Conservation (phyloP, 2,113 vertebrate species). For the Myrmecobius fasciatus region DNA sequence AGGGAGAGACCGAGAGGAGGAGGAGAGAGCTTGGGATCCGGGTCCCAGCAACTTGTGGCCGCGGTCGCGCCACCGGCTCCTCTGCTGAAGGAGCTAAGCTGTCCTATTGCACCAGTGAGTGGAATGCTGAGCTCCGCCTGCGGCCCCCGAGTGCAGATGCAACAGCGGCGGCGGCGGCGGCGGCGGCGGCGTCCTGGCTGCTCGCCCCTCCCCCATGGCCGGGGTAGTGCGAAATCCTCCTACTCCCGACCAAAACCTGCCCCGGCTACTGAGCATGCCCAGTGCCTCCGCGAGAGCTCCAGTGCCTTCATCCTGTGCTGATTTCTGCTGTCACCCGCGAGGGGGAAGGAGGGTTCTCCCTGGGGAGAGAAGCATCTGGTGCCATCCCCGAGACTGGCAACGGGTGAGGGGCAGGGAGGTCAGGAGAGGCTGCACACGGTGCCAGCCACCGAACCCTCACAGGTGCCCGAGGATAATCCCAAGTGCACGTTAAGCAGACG, state of each 20-base stretch:
- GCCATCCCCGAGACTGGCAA: not conserved
- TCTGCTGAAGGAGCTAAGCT: not conserved
- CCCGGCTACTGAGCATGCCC: constrained; percentile 77
- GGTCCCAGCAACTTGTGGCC: constrained; percentile 71
- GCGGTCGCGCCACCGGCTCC: constrained; percentile 54
- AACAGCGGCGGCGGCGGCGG: constrained; percentile 41
- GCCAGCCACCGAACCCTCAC: not conserved
- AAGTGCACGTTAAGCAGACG: not conserved
- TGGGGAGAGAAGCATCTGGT: not conserved
- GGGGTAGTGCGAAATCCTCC: constrained; percentile 1
- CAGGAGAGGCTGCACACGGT: not conserved
- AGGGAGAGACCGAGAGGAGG: not conserved
- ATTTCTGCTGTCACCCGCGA: not conserved
- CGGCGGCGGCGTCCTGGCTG: constrained; percentile 43
- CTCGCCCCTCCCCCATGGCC: constrained; percentile 52
- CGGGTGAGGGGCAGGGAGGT: too few species aligned
- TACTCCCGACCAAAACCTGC: constrained; percentile 39
- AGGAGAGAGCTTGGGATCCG: constrained; percentile 39
- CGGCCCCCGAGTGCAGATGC: constrained; percentile 57
- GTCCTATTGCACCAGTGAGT: constrained; percentile 80
- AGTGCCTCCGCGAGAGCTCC: not conserved
- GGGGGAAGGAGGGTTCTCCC: not conserved
- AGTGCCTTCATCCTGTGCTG: not conserved
- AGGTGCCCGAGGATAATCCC: not conserved
- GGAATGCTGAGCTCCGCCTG: constrained; percentile 88